phyloP scores from a whole-genome alignment of 2,888 invertebrate genomes.

The Rhorus exstirpatorius region DNA sequence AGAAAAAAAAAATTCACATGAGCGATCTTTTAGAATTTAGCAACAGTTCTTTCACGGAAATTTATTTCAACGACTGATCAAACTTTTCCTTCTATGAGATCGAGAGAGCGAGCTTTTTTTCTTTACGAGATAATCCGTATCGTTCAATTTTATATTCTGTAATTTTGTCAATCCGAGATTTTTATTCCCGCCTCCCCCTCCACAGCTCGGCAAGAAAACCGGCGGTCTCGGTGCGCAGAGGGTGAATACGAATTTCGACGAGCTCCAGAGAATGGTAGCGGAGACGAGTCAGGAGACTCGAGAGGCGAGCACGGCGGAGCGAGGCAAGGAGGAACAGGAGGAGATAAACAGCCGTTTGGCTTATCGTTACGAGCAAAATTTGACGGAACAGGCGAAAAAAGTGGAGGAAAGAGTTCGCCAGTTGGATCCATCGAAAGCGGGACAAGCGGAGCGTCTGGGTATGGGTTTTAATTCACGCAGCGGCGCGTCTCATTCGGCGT shows the following conservation, averaged over 20 bases:
- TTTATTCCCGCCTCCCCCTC: too few relatives aligned
- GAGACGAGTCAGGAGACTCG: conserved; percentile 88
- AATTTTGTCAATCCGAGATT: too few relatives aligned
- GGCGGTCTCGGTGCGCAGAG: conserved; percentile 97
- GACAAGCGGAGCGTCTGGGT: conserved; percentile 96
- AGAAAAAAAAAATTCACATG: too few relatives aligned
- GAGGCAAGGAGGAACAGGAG: conserved; percentile 90
- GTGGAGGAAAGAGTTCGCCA: conserved; percentile 91
- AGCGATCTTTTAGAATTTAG: too few relatives aligned
- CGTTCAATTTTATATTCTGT: too few relatives aligned
- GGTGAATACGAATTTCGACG: conserved; percentile 97
- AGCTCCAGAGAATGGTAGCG: conserved; percentile 96
- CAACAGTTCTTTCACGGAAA: too few relatives aligned
- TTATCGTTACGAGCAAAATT: conserved; percentile 90
- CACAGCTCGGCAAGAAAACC: conserved; percentile 93
- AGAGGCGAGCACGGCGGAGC: conserved; percentile 82
- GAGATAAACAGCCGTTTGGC: conserved; percentile 90
- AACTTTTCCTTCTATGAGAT: too few relatives aligned
- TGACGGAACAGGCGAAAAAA: conserved; percentile 90
- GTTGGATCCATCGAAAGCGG: conserved; percentile 93
- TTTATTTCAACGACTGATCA: too few relatives aligned
- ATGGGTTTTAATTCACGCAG: conserved; percentile 92
- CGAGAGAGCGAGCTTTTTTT: too few relatives aligned
- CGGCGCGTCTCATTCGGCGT: conserved; percentile 94
- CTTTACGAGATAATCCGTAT: too few relatives aligned